Percentiles rank a stretch among this genome's conserved stretches.
Conservation (phyloP, 2,113 vertebrate species). For the Melanotaenia duboulayi region DNA sequence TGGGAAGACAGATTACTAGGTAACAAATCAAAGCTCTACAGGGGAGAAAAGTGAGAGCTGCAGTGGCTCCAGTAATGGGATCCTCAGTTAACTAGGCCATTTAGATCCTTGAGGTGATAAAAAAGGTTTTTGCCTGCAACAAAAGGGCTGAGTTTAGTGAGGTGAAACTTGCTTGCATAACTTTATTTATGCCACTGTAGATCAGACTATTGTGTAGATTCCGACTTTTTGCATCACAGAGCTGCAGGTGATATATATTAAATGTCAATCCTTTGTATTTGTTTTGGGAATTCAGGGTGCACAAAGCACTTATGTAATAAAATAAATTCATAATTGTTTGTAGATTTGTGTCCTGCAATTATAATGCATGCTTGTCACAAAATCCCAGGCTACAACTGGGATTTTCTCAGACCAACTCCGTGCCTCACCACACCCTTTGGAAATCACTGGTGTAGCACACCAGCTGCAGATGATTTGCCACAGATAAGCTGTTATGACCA, state of each 20-base stretch:
- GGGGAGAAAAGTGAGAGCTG: slow-evolving; percentile 62
- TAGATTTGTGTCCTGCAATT: too few relatives aligned
- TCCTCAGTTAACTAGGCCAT: slow-evolving; percentile 66
- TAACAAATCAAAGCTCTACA: slow-evolving; percentile 59
- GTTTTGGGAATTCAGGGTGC: too few relatives aligned
- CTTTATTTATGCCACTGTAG: neutral
- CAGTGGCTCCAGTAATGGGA: slow-evolving; percentile 58
- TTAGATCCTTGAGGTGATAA: slow-evolving; percentile 65
- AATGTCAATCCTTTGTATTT: neutral
- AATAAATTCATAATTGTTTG: too few relatives aligned
- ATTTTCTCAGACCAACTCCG: too few relatives aligned
- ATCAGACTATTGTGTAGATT: neutral
- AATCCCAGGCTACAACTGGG: too few relatives aligned
- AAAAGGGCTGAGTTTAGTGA: slow-evolving; percentile 17
- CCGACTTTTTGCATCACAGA: slow-evolving; percentile 8
- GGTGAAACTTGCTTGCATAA: slow-evolving; percentile 6
- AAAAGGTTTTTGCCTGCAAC: slow-evolving; percentile 36
- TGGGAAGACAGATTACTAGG: slow-evolving; percentile 48
- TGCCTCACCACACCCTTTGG: too few relatives aligned
- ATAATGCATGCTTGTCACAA: too few relatives aligned
- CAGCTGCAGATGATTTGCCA: too few relatives aligned
- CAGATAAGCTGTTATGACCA: too few relatives aligned
- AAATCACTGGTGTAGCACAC: too few relatives aligned
- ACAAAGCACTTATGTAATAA: too few relatives aligned
- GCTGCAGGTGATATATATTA: neutral